A percentile compares a stretch with the other conserved stretches of the same genome.
Evolutionary conservation across 1,140 invertebrate species (phyloP).

Genomic region (Oedothorax gibbosus): DNA sequence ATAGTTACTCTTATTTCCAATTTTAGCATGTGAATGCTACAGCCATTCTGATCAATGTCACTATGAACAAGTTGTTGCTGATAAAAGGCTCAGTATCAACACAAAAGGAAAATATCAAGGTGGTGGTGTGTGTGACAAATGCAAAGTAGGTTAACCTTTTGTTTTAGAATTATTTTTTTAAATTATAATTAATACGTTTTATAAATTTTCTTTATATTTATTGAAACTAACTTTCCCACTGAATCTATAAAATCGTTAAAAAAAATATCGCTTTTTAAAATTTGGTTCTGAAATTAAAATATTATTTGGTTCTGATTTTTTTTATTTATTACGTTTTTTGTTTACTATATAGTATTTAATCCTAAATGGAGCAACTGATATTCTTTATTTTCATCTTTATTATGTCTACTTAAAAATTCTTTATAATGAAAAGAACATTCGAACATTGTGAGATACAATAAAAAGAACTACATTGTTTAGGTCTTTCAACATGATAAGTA

Average conservation of each 20-base stretch:
- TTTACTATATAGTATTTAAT: too few relatives aligned
- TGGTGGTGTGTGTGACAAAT: slow-evolving; percentile 90
- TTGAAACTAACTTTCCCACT: not conserved
- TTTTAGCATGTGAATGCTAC: slow-evolving; percentile 81
- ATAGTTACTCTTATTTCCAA: slow-evolving; percentile 1
- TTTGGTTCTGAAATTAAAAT: too few relatives aligned
- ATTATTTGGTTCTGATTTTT: too few relatives aligned
- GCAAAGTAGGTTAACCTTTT: slow-evolving; percentile 70
- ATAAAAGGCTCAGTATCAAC: slow-evolving; percentile 75
- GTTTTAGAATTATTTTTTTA: not conserved
- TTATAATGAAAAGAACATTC: too few relatives aligned
- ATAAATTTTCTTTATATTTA: not conserved
- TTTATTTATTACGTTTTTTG: too few relatives aligned
- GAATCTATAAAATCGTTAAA: not conserved
- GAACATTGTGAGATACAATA: too few relatives aligned
- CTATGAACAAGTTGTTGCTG: slow-evolving; percentile 80
- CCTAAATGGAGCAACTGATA: too few relatives aligned
- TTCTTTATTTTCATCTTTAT: too few relatives aligned
- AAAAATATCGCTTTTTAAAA: not conserved
- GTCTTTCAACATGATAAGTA: too few relatives aligned
- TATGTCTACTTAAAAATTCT: too few relatives aligned
- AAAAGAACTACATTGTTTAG: too few relatives aligned
- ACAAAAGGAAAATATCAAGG: slow-evolving; percentile 79
- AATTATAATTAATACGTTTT: not conserved
- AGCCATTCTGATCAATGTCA: slow-evolving; percentile 86